Conservation (phyloP, 2,797 vertebrate species). For the Rhinoraja longicauda region DNA sequence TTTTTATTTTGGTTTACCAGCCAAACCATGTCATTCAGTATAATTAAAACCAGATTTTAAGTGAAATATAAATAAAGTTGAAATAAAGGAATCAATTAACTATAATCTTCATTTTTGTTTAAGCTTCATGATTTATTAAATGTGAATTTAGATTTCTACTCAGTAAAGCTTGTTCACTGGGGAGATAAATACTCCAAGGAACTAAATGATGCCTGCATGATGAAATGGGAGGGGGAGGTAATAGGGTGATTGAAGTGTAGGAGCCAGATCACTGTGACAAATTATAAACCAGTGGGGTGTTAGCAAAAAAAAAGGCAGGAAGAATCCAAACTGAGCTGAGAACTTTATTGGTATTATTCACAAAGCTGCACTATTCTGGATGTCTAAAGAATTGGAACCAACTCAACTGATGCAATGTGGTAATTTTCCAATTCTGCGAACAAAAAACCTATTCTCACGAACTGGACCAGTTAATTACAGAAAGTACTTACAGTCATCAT, state of each 20-base stretch:
- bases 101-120: not conserved
- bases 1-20: not conserved
- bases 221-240: not conserved
- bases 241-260: not conserved
- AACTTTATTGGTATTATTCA: not conserved
- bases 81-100: not conserved
- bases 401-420: not conserved
- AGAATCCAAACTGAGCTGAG: not conserved
- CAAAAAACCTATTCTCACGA: not conserved
- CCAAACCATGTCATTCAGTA: not conserved
- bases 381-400: not conserved
- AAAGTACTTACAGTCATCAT: not conserved
- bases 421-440: not conserved
- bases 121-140: not conserved
- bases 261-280: not conserved
- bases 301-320: slow-evolving; percentile 17
- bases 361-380: not conserved
- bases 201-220: not conserved
- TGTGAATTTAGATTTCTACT: not conserved
- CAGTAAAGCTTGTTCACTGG: not conserved
- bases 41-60: slow-evolving; percentile 30
- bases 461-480: not conserved
- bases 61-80: not conserved
- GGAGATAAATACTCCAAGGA: not conserved
- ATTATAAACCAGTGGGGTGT: not conserved